phyloP scores from a whole-genome alignment of 2,888 invertebrate species.

The Drosophila pseudotakahashii region DNA sequence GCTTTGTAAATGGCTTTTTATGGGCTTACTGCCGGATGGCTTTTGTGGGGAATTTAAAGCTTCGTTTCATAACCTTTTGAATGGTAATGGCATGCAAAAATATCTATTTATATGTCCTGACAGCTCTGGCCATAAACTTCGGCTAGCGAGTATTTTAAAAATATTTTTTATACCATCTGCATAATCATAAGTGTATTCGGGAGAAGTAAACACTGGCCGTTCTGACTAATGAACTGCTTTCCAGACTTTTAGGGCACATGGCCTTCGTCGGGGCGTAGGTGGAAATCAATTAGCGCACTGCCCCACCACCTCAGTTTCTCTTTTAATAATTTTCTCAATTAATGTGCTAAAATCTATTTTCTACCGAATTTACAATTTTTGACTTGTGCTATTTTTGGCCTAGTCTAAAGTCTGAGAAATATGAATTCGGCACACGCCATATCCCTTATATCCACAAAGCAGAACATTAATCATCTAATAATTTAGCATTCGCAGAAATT shows the following conservation, averaged over 20 bases:
- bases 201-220: conserved; percentile 18
- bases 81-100: conserved; percentile 42
- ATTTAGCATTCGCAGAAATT: conserved; percentile 35
- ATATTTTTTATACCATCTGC: conserved; percentile 26
- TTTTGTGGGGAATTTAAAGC: conserved; percentile 47
- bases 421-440: conserved; percentile 35
- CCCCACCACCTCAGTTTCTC: conserved; percentile 33
- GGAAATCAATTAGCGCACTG: conserved; percentile 49
- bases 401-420: conserved; percentile 20
- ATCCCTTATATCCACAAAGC: conserved; percentile 10
- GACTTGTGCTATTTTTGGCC: conserved; percentile 54
- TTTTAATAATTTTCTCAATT: conserved; percentile 54
- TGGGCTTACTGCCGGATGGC: conserved; percentile 51
- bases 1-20: conserved; percentile 50
- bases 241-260: conserved; percentile 30
- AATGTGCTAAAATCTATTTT: conserved; percentile 65
- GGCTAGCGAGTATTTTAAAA: conserved; percentile 4
- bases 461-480: conserved; percentile 20
- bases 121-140: no score
- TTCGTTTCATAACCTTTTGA: conserved; percentile 28
- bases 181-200: conserved; percentile 28
- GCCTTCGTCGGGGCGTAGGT: conserved; percentile 26
- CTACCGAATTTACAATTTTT: conserved; percentile 52
- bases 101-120: conserved; percentile 21
- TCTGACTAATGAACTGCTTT: conserved; percentile 27